Evolutionary conservation across 1,140 invertebrate genomes (phyloP).

Genomic region (Drosophila mojavensis): DNA sequence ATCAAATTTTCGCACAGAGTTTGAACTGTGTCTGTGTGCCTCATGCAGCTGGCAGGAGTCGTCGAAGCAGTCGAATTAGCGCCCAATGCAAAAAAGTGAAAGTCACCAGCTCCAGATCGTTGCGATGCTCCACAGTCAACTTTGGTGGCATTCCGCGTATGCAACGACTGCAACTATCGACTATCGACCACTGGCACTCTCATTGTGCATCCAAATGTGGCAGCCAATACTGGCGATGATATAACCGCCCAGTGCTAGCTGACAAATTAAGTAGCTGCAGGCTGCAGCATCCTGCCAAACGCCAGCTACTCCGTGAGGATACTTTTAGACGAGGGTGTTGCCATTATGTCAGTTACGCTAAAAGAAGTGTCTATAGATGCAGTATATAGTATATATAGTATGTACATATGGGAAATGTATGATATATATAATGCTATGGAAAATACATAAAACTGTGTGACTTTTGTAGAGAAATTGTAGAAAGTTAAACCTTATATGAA

Average conservation of each 20-base stretch:
- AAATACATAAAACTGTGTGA: no score
- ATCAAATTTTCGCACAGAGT: constrained; percentile 39
- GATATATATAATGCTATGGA: no score
- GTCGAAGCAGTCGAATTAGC: background rate
- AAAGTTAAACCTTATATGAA: no score
- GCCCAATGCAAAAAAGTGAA: constrained; percentile 62
- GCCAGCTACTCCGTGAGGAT: background rate
- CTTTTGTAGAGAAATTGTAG: no score
- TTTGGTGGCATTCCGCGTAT: constrained; percentile 7
- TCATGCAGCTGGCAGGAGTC: constrained; percentile 33
- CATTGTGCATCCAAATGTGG: constrained; percentile 23
- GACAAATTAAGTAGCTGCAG: constrained; percentile 40
- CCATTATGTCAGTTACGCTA: background rate
- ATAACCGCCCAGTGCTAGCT: constrained; percentile 46
- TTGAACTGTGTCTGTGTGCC: constrained; percentile 49
- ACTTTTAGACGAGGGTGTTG: background rate
- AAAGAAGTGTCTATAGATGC: no score
- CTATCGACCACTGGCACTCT: background rate
- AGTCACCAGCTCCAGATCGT: constrained; percentile 30
- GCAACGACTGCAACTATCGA: background rate
- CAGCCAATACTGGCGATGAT: constrained; percentile 51
- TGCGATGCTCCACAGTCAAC: constrained; percentile 38
- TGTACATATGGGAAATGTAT: no score
- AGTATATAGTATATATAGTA: no score
- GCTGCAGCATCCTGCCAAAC: constrained; percentile 35